Percentiles rank a stretch among this genome's conserved stretches.
These are phyloP conservation scores for Gymnodraco acuticeps DNA, from an alignment of 2,797 vertebrate species.

Conservation along the genomic window DNA sequence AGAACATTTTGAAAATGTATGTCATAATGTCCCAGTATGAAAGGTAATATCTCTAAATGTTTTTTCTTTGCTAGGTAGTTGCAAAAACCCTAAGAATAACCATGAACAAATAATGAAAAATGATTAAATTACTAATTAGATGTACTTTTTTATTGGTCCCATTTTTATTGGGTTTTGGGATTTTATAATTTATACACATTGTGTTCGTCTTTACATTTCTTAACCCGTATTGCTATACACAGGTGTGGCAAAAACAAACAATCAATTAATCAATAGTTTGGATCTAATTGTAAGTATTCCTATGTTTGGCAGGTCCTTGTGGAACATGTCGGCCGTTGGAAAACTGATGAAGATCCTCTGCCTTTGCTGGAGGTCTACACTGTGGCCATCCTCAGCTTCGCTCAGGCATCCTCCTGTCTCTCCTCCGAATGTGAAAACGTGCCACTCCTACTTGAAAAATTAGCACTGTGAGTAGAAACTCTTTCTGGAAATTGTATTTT, in stretches of 20 bases:
- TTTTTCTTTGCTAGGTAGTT: background rate
- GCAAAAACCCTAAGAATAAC: background rate
- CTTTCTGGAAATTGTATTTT: background rate
- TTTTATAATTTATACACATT: background rate
- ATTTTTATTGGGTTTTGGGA: background rate
- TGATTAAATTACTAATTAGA: too few relatives aligned
- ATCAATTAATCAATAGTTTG: background rate
- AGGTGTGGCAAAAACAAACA: background rate
- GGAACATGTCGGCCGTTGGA: slow-evolving; percentile 97
- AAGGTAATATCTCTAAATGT: background rate
- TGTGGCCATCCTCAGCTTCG: slow-evolving; percentile 94
- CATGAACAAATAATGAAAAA: background rate
- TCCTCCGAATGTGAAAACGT: slow-evolving; percentile 98
- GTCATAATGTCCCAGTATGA: background rate
- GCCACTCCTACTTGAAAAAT: slow-evolving; percentile 97
- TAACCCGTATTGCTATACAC: background rate
- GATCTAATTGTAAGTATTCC: background rate
- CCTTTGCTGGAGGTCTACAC: slow-evolving; percentile 97
- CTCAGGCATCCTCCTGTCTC: slow-evolving; percentile 93
- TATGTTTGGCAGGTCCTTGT: slow-evolving; percentile 88
- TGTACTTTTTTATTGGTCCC: too few relatives aligned
- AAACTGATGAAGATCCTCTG: slow-evolving; percentile 94
- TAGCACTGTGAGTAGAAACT: slow-evolving; percentile 93
- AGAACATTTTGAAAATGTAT: background rate
- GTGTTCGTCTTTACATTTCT: background rate